Conservation (phyloP, 1,140 invertebrate species). For the Leucophenga varia region DNA sequence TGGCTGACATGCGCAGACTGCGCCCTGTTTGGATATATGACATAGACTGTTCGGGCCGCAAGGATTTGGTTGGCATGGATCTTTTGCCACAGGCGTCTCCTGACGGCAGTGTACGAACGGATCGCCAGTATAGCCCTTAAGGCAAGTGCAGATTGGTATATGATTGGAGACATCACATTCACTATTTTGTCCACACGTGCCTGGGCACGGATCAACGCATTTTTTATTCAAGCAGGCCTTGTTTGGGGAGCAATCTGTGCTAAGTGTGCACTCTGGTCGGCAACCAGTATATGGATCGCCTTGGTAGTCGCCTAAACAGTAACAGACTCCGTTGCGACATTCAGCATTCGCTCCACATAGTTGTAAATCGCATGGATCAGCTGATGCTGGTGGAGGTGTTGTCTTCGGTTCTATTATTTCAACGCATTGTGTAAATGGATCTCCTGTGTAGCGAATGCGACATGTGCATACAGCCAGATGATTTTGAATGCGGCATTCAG, state of each 20-base stretch:
- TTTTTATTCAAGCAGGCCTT: conserved; percentile 75
- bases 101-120: conserved; percentile 65
- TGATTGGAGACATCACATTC: conserved; percentile 79
- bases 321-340: conserved; percentile 68
- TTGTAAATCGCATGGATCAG: conserved; percentile 69
- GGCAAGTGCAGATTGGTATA: conserved; percentile 74
- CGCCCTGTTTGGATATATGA: conserved; percentile 70
- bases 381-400: conserved; percentile 57
- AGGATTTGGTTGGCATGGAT: conserved; percentile 73
- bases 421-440: conserved; percentile 72
- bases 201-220: conserved; percentile 76
- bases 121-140: conserved; percentile 71
- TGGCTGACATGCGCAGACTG: conserved; percentile 71
- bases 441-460: conserved; percentile 65
- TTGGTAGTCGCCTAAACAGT: conserved; percentile 66
- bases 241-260: conserved; percentile 74
- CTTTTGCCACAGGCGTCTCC: conserved; percentile 32
- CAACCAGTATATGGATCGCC: conserved; percentile 71
- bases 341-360: conserved; percentile 81
- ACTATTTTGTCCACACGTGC: conserved; percentile 72
- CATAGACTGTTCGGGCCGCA: conserved; percentile 80
- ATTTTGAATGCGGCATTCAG: conserved; percentile 74
- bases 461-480: conserved; percentile 76
- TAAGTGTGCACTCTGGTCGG: conserved; percentile 80
- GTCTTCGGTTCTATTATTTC: conserved; percentile 63